Percentiles rank a stretch among this genome's conserved stretches.
Conservation (phyloP, 2,797 vertebrate species). For the Borostomias antarcticus region DNA sequence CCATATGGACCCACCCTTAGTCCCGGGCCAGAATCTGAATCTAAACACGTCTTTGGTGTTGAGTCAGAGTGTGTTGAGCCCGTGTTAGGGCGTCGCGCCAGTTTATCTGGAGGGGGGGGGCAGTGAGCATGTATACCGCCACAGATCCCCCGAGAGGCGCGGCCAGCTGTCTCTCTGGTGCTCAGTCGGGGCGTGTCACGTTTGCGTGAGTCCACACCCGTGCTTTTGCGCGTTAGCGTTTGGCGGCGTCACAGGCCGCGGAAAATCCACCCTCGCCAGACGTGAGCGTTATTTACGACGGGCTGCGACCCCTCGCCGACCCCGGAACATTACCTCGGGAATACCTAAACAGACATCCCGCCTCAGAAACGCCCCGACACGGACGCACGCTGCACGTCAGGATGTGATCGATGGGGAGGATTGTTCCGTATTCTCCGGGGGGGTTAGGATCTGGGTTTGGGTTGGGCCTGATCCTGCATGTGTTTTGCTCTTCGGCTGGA, state of each 20-base stretch:
- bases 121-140: no score
- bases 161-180: no score
- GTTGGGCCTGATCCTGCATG: slow-evolving; percentile 12
- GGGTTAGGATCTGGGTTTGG: slow-evolving; percentile 11
- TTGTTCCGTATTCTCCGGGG: not conserved
- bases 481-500: slow-evolving; percentile 27
- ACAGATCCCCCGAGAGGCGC: no score
- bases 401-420: slow-evolving; percentile 5
- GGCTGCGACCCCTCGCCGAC: slow-evolving; percentile 10
- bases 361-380: not conserved
- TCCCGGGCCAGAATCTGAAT: no score
- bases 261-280: no score
- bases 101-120: no score
- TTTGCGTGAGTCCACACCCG: not conserved
- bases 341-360: slow-evolving; percentile 32
- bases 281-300: not conserved
- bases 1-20: not conserved
- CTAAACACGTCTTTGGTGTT: no score
- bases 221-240: not conserved
- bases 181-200: not conserved
- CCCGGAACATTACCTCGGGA: slow-evolving; percentile 21
- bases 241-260: not conserved
- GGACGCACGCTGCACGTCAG: slow-evolving; percentile 19
- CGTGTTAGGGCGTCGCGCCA: no score
- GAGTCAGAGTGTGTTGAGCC: no score